Evolutionary conservation across 2,113 vertebrate genomes (phyloP).

Genomic region (Candoia aspera): DNA sequence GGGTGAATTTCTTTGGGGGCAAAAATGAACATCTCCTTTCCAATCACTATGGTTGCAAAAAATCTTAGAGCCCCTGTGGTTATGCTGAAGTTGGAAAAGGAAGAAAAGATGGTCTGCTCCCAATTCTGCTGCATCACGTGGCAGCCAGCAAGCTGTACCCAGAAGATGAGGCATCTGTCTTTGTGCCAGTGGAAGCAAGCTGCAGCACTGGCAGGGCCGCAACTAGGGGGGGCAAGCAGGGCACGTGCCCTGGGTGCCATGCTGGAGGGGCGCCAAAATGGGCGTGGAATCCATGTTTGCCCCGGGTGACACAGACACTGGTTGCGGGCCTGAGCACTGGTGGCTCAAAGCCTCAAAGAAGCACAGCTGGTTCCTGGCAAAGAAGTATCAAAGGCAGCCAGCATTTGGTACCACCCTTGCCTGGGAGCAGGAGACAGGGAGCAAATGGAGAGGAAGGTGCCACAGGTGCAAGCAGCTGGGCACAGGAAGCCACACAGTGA

Average conservation of each 20-base stretch:
- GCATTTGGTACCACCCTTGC: neutral
- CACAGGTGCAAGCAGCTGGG: slow-evolving; percentile 44
- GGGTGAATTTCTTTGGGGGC: neutral
- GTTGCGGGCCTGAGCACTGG: too few relatives aligned
- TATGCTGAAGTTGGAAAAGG: neutral
- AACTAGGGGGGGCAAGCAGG: too few relatives aligned
- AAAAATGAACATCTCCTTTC: neutral
- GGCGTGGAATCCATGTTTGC: too few relatives aligned
- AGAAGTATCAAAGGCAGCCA: neutral
- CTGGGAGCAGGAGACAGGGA: rapidly evolving
- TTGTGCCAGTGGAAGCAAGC: neutral
- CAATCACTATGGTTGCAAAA: neutral
- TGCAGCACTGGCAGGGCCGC: neutral
- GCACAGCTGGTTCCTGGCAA: neutral
- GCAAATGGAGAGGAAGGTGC: neutral
- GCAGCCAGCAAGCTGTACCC: neutral
- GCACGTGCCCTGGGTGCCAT: too few relatives aligned
- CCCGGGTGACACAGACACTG: too few relatives aligned
- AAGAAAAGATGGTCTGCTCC: too few relatives aligned
- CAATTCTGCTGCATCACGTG: too few relatives aligned
- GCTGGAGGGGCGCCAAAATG: too few relatives aligned
- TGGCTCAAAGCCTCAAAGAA: slow-evolving; percentile 3
- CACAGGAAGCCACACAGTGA: slow-evolving; percentile 9
- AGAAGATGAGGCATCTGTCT: neutral
- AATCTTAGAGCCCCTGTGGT: neutral